Evolutionary conservation across 1,140 invertebrate species (phyloP).

Genomic region (Micrasema minimum): DNA sequence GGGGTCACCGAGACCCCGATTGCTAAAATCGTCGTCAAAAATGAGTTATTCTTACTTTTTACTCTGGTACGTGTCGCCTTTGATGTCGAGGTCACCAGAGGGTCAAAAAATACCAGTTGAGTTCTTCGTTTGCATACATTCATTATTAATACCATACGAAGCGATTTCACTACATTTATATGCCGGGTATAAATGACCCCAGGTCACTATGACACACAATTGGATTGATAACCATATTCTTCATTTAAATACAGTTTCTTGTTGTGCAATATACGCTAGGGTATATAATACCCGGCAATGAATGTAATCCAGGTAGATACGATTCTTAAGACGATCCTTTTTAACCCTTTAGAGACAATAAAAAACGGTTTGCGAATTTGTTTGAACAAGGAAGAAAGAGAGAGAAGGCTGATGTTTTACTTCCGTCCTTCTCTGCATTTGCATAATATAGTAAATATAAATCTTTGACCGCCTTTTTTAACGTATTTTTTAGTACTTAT

Average conservation of each 20-base stretch:
- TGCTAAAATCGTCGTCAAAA: background rate
- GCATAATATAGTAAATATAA: conserved; percentile 20
- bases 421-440: conserved; percentile 22
- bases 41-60: conserved; percentile 16
- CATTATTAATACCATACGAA: conserved; percentile 25
- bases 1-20: conserved; percentile 31
- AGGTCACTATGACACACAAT: conserved; percentile 21
- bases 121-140: conserved; percentile 35
- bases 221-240: conserved; percentile 29
- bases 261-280: background rate
- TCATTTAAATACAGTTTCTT: conserved; percentile 11
- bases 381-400: conserved; percentile 24
- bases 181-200: conserved; percentile 14
- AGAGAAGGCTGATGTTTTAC: background rate
- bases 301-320: conserved; percentile 26
- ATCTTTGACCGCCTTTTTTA: conserved; percentile 13
- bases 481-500: background rate
- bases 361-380: conserved; percentile 39
- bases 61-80: conserved; percentile 28
- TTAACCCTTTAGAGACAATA: conserved; percentile 40
- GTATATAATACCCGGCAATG: conserved; percentile 11
- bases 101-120: conserved; percentile 39
- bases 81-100: conserved; percentile 18
- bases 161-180: conserved; percentile 30
- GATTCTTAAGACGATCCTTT: conserved; percentile 36